Evolutionary conservation across 1,140 invertebrate genomes (phyloP), one percentile per base, ranked within the genome.

Genomic region (Cataglyphis hispanica): DNA sequence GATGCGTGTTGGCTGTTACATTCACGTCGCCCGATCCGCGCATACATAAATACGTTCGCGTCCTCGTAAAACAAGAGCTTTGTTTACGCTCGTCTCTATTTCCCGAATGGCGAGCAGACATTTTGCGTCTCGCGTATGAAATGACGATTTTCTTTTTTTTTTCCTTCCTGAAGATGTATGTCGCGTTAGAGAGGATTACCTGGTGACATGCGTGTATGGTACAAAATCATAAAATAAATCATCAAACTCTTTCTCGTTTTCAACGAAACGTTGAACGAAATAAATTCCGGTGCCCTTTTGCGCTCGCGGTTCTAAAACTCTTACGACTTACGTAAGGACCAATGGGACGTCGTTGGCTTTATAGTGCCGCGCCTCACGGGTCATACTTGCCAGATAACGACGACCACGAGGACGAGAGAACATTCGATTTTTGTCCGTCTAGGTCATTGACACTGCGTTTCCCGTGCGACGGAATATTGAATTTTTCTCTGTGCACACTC

Each of bases 361-460:
- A 61, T 72, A 37, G 25, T 16, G 31, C 16, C n/a, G 76, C 53
- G 60, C 19, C 58, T 72, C 25, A 34, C 43, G 60, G 25, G 25
- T n/a, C 8, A 50, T 34, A 78, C 75, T 50, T 27, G 27, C 75
- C 10, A 66, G 78, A 74, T 72, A 81, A 83, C 34, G 53, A 31
- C 60, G 58, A 64, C 19, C 3, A 31, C 43, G 69, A 13, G 63
- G 34, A 70, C 64, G 46, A 60, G 66, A 61, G 67, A 34, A 67
- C 25, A 34, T 37, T 83, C 69, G 78, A 74, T 74, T n/a, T n/a
- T 70, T 34, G 78, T 25, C 50, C 66, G 53, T 43, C 22, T 13
- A 22, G 78, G 67, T 83, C 78, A 56, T 72, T 34, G 78, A 83
- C 78, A 74, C 13, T 53, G 25, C 31, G 78, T 74, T 72, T 34